A percentile compares a stretch with the other conserved stretches of the same genome.
Conservation (phyloP, 1,140 invertebrate genomes). For the Stenopsyche tienmushanensis region DNA sequence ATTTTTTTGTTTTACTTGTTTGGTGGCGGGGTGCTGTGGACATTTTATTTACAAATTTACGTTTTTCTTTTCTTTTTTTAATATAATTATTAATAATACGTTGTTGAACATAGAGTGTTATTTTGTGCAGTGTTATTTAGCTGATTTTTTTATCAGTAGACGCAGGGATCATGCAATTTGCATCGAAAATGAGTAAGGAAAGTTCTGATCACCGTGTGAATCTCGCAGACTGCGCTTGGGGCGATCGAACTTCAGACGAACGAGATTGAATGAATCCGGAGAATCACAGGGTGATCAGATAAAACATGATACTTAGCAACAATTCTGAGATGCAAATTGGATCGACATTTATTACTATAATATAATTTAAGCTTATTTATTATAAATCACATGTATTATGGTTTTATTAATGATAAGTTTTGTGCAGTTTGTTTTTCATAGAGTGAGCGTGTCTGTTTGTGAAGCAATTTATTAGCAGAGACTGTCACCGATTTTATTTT, state of each 20-base stretch:
- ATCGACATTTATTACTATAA: too few relatives aligned
- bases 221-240: too few relatives aligned
- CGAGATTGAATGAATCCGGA: too few relatives aligned
- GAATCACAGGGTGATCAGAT: too few relatives aligned
- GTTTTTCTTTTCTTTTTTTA: constrained; percentile 30
- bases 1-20: constrained; percentile 26
- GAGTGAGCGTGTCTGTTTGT: constrained; percentile 10
- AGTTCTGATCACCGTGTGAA: neutral
- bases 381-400: neutral
- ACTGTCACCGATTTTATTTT: too few relatives aligned
- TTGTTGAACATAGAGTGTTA: constrained; percentile 37
- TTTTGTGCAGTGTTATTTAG: constrained; percentile 39
- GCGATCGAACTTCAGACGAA: too few relatives aligned
- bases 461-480: constrained; percentile 1
- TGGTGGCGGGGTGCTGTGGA: constrained; percentile 39
- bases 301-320: too few relatives aligned
- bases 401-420: constrained; percentile 4
- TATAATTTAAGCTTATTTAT: neutral
- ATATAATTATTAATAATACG: constrained; percentile 2
- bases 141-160: constrained; percentile 30
- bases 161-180: constrained; percentile 8
- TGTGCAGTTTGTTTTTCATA: constrained; percentile 12
- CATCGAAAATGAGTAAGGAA: constrained; percentile 3
- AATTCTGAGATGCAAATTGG: too few relatives aligned
- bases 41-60: constrained; percentile 22